These are phyloP conservation scores for Caenorhabditis drosophilae DNA, from an alignment of 2,888 invertebrate species.

Conservation along the genomic window DNA sequence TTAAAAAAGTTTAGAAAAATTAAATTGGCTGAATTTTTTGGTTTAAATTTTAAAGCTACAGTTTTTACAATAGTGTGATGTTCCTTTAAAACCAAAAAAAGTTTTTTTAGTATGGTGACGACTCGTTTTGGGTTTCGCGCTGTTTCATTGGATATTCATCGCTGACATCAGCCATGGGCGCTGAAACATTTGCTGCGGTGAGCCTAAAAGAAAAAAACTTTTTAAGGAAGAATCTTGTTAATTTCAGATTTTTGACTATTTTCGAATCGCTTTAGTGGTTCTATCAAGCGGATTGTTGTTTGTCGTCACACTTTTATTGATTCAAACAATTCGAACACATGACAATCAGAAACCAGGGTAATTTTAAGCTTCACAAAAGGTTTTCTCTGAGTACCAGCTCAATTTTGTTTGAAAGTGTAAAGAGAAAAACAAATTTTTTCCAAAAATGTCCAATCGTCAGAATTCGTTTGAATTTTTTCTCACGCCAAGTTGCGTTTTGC, in stretches of 20 bases:
- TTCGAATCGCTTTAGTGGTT: conserved; percentile 41
- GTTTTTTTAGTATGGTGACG: conserved; percentile 21
- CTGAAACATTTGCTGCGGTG: conserved; percentile 40
- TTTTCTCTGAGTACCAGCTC: conserved; percentile 1
- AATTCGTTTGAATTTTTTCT: too few relatives aligned
- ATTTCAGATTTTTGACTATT: conserved; percentile 46
- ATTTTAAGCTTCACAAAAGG: conserved; percentile 1
- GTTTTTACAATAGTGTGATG: not conserved
- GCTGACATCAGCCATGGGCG: conserved; percentile 38
- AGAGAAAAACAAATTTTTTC: too few relatives aligned
- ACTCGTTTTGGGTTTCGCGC: conserved; percentile 47
- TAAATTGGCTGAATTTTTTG: too few relatives aligned
- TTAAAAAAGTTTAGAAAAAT: too few relatives aligned
- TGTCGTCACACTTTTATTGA: conserved; percentile 52
- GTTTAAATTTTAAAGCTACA: too few relatives aligned
- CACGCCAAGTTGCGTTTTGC: too few relatives aligned
- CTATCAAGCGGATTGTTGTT: conserved; percentile 47
- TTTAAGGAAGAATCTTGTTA: not conserved
- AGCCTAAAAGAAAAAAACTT: not conserved
- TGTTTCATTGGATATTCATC: conserved; percentile 52
- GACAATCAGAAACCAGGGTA: conserved; percentile 34
- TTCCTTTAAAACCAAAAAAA: not conserved
- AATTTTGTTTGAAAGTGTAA: too few relatives aligned
- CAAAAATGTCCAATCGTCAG: too few relatives aligned
- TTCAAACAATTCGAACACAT: conserved; percentile 42